Evolutionary conservation across 2,797 vertebrate species (phyloP), one percentile per base, ranked within the genome.

Genomic region (Thaleichthys pacificus): DNA sequence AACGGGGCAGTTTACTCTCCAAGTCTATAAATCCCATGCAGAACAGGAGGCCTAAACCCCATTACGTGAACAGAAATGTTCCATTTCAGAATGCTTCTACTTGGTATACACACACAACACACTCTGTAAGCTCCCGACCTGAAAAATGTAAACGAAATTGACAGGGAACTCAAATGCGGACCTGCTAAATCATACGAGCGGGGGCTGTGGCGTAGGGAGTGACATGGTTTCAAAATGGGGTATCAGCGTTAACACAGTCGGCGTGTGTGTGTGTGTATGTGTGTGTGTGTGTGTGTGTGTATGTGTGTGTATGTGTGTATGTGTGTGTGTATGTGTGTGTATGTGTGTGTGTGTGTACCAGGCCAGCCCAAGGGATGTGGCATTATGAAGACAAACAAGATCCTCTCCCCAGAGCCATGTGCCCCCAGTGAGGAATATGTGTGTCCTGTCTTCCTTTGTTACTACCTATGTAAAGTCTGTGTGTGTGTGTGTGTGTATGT

Each of bases 391-490:
- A 42, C 61, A 38, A 64, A 69, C 30, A 62, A 65, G 19, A 68
- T 47, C 51, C n/a, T 68, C 60, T 68, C 72, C 22, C 64, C 21
- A 42, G 35, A 57, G 12, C 6, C 49, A 38, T 57, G 56, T 22
- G 28, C 21, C 65, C 62, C 24, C 4, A 17, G 11, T 4, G 14
- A 65, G 9, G n/a, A 24, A 42, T 62, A 22, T 51, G 24, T 32
- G 63, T 57, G 11, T 19, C 42, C 12, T 28, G 19, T 22, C 5
- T 66, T 7, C 7, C 5, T 66, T 76, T 70, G 38, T 78, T 73
- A 38, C 35, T 49, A 22, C 61, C 38, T 11, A n/a, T 17, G 35
- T 19, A 63, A 58, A 26, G 6, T 56, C 4, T 57, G 2, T 30
- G 19, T 32, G 63, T 15, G 14, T 24, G 35, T 32, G 35, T 32